Evolutionary conservation across 2,797 vertebrate species (phyloP).

Genomic region (Melanotaenia parkinsoni): DNA sequence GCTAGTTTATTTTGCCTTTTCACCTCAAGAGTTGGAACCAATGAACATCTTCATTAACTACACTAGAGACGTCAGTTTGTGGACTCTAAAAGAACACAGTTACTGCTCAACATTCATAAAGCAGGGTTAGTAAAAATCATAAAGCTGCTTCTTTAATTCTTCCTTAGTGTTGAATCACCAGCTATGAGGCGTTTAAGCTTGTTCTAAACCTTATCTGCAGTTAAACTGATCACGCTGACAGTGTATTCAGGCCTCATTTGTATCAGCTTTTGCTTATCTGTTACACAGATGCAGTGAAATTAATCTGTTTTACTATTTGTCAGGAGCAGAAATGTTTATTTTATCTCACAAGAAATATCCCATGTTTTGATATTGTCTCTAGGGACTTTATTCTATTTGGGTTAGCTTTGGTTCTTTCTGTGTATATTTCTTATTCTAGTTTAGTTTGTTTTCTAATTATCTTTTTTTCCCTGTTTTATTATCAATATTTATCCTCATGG

Average conservation of each 20-base stretch:
- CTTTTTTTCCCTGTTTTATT: too few species aligned
- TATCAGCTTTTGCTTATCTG: background rate
- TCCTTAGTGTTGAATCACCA: slow-evolving; percentile 16
- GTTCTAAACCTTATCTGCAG: slow-evolving; percentile 1
- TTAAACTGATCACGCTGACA: slow-evolving; percentile 10
- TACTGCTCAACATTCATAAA: slow-evolving; percentile 25
- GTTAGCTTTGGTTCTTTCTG: background rate
- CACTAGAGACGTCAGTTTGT: slow-evolving; percentile 30
- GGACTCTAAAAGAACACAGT: slow-evolving; percentile 4
- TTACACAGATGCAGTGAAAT: slow-evolving; percentile 19
- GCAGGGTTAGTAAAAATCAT: slow-evolving; percentile 20
- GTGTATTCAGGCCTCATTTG: slow-evolving; percentile 18
- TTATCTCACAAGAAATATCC: slow-evolving; percentile 8
- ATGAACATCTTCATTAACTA: slow-evolving; percentile 49
- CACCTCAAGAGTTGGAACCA: slow-evolving; percentile 30
- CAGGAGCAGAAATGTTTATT: background rate
- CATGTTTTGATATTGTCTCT: background rate
- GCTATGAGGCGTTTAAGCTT: slow-evolving; percentile 14
- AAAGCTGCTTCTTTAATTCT: background rate
- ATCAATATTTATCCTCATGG: too few species aligned
- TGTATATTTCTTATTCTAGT: too few species aligned
- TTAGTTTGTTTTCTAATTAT: too few species aligned
- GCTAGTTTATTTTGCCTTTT: slow-evolving; percentile 37
- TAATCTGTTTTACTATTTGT: background rate
- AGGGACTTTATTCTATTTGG: background rate